Evolutionary conservation across 1,140 invertebrate genomes (phyloP), one percentile per base, ranked within the genome.

Genomic region (Megalopta genalis): DNA sequence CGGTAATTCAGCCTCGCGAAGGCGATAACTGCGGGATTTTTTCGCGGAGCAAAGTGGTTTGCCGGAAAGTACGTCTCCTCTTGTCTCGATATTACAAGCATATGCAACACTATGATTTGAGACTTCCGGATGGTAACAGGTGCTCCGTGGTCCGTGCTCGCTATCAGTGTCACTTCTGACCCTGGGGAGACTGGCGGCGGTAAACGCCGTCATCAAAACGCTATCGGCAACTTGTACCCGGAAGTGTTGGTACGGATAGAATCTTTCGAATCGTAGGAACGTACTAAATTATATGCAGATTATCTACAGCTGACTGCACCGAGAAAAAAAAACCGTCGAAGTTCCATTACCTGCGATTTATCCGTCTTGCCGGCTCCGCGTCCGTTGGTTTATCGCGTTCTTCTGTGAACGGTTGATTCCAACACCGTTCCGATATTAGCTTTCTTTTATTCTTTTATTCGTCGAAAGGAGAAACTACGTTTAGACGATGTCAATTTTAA

Each of bases 101-200:
- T n/a, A 10, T 59, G 23, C 7, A 32, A 59, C n/a, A 23, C 25
- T 27, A 27, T 27, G 59, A 60, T 60, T 27, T 60, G 59, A 60
- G 59, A 60, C 59, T 60, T 60, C 59, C 59, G n/a, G 59, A 60
- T 14, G 59, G 23, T 14, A 27, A 27, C 59, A 60, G 59, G 14
- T 60, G 59, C 59, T 60, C 23, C 23, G 25, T 14, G 27, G 8
- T 57, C 23, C 32, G 4, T 4, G 25, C 8, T 27, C 25, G 23
- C 59, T 60, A 60, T 60, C 59, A 60, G 59, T 60, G 59, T 60
- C 59, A 27, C 23, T 21, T 12, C 59, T 60, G 59, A 60, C 59
- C 25, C 59, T 25, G 14, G 12, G 10, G 9, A 60, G 10, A 60
- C 23, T 27, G 14, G 23, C 59, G 10, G n/a, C 21, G 25, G 59